These are phyloP conservation scores for Homarus americanus DNA, from an alignment of 1,140 invertebrate species.

Conservation along the genomic window DNA sequence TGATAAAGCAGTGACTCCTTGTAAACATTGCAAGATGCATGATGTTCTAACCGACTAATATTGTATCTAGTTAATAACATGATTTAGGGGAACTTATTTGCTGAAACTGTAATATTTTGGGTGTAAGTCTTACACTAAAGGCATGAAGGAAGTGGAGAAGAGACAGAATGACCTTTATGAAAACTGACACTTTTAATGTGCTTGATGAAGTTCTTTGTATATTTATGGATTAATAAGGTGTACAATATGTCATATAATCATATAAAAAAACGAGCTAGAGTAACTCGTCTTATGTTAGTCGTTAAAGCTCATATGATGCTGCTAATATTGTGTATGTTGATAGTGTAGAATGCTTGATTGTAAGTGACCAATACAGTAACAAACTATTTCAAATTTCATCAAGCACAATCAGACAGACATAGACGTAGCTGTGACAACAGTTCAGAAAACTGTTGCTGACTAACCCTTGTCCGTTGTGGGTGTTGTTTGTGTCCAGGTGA, in stretches of 20 bases:
- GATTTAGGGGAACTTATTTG: conserved; percentile 19
- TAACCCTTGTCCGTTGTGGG: conserved; percentile 70
- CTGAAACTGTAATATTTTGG: conserved; percentile 31
- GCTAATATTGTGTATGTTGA: too few relatives aligned
- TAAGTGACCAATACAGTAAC: too few relatives aligned
- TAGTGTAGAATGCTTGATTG: too few relatives aligned
- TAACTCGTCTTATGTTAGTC: too few relatives aligned
- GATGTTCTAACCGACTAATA: conserved; percentile 25
- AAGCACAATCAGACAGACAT: conserved; percentile 43
- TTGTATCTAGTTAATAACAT: conserved; percentile 2
- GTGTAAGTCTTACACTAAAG: conserved; percentile 9
- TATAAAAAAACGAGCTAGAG: not conserved
- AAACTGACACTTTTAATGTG: conserved; percentile 9
- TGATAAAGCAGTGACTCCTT: not conserved
- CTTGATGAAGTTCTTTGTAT: conserved; percentile 33
- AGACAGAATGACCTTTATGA: conserved; percentile 31
- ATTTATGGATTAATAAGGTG: too few relatives aligned
- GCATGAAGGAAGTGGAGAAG: conserved; percentile 20
- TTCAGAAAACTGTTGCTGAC: conserved; percentile 60
- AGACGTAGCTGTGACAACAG: conserved; percentile 51
- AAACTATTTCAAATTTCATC: conserved; percentile 14
- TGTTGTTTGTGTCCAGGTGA: conserved; percentile 67
- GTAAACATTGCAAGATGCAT: conserved; percentile 64
- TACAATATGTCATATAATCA: not conserved
- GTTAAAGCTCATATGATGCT: too few relatives aligned